Evolutionary conservation across 2,888 invertebrate genomes (phyloP).

Genomic region (Mamestra brassicae): DNA sequence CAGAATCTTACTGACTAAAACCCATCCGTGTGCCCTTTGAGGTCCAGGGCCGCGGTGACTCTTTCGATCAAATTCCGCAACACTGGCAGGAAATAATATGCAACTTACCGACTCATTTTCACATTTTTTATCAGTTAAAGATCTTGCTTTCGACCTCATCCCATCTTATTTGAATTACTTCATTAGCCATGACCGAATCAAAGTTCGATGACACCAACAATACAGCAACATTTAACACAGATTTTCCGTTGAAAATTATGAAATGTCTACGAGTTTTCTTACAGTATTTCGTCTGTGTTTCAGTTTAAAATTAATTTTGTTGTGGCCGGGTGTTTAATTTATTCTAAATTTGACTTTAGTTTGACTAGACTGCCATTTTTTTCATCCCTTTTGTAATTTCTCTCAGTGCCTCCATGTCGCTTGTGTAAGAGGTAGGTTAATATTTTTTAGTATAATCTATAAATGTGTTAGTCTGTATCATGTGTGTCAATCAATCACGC

Average conservation of each 20-base stretch:
- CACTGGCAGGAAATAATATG: too few species aligned
- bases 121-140: neutral
- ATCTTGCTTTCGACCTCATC: slow-evolving; percentile 13
- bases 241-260: slow-evolving; percentile 46
- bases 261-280: slow-evolving; percentile 49
- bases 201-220: slow-evolving; percentile 54
- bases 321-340: slow-evolving; percentile 25
- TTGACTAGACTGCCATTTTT: neutral
- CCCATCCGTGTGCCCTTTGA: too few species aligned
- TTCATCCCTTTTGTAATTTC: neutral
- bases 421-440: neutral
- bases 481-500: neutral
- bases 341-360: neutral
- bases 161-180: slow-evolving; percentile 29
- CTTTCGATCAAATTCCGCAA: too few species aligned
- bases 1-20: too few species aligned
- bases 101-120: neutral
- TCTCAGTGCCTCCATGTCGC: neutral
- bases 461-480: neutral
- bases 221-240: slow-evolving; percentile 44
- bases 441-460: neutral
- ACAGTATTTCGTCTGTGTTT: slow-evolving; percentile 39
- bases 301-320: slow-evolving; percentile 21
- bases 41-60: too few species aligned
- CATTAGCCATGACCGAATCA: slow-evolving; percentile 57